A percentile compares a stretch with the other conserved stretches of the same genome.
Evolutionary conservation across 1,140 invertebrate species (phyloP).

Genomic region (Drosophila busckii): DNA sequence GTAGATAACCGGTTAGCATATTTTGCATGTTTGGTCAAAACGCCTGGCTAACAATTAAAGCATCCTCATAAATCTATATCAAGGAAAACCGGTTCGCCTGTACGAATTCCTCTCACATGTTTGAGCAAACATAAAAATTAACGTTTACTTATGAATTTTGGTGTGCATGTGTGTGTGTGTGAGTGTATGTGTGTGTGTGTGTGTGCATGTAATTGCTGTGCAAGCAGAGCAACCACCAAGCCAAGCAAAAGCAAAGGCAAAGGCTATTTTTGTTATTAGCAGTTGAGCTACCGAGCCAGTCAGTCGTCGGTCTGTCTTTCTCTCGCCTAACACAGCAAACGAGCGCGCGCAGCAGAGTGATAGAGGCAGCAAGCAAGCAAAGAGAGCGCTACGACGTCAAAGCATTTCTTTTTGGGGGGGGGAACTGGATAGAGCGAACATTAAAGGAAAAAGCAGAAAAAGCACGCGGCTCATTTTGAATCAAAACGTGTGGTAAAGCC

Average conservation of each 20-base stretch:
- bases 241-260: constrained; percentile 21
- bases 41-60: too few species aligned
- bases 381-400: constrained; percentile 8
- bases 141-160: too few species aligned
- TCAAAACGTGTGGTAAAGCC: constrained; percentile 55
- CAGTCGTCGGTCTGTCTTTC: not conserved
- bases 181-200: constrained; percentile 2
- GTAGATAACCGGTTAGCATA: constrained; percentile 15
- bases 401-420: too few species aligned
- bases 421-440: constrained; percentile 15
- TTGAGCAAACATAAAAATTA: constrained; percentile 16
- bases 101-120: constrained; percentile 4
- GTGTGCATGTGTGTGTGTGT: not conserved
- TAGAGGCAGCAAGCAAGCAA: not conserved
- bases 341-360: not conserved
- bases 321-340: not conserved
- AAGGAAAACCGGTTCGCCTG: constrained; percentile 23
- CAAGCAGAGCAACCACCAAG: constrained; percentile 6
- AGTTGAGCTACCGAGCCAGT: constrained; percentile 39
- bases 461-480: constrained; percentile 59
- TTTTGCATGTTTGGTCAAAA: constrained; percentile 2
- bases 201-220: constrained; percentile 19
- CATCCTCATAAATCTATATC: constrained; percentile 22
- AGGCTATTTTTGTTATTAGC: constrained; percentile 55
- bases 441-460: constrained; percentile 52